Base-by-base conservation (phyloP, 2,797 vertebrate genomes). In the Lemur catta region DNA sequence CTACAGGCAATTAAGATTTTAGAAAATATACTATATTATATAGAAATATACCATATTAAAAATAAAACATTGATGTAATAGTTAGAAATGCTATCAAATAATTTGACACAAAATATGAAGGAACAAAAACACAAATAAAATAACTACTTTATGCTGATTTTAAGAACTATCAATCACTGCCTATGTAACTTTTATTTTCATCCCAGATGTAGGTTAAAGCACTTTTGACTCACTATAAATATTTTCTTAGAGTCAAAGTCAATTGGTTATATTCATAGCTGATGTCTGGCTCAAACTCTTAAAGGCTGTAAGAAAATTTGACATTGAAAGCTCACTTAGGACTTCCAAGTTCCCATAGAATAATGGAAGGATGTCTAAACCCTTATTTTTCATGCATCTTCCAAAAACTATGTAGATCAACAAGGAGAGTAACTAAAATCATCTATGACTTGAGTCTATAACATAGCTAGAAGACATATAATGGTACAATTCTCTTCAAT, bases 51-150 rank as follows among this genome's bases (percentile, higher is more conserved):
- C 24, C 76, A 65, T 43, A 52, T 72, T 79, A 84, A 84, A 91
- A 71, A 48, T 87, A 81, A 72, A 84, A 57, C 35, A 46, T 76
- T 81, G 33, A n/a, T 55, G 0, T 43, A 61, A 61, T 74, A 94
- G n/a, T 65, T 84, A 74, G 79, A 92, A 78, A 91, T 50, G 17
- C 35, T 65, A 57, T 93, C 46, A 88, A 91, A 65, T 74, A 72
- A 84, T 79, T 88, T 90, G 50, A 48, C 82, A 41, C 4, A 91
- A 93, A 91, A 88, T 84, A 52, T 57, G 48, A 87, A 91, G 28
- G 92, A 82, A 84, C 50, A 28, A 30, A 71, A 76, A 15, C 28
- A 41, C 9, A 57, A 41, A 57, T 67, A 88, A 80, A 65, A 48
- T 15, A 67, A 80, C 63, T 82, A 48, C 59, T 24, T 80, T 46